A percentile compares a stretch with the other conserved stretches of the same genome.
phyloP scores from a whole-genome alignment of 2,888 invertebrate genomes.

The Acleris literana region DNA sequence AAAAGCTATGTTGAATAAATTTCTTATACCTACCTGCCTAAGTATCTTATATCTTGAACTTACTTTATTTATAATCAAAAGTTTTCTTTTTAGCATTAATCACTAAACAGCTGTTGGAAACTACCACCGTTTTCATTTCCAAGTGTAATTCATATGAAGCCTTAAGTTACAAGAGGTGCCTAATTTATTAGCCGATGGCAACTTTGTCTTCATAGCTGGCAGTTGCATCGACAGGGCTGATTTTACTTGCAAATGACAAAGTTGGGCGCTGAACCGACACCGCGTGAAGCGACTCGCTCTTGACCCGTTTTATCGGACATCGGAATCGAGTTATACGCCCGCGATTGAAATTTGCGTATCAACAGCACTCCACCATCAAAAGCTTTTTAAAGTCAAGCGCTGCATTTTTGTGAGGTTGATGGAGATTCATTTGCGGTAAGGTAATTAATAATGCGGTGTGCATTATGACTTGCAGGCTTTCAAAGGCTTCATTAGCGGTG shows the following conservation, averaged over 20 bases:
- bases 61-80: no score
- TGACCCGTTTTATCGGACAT: constrained; percentile 24
- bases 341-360: constrained; percentile 30
- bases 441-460: constrained; percentile 16
- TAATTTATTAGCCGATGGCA: constrained; percentile 2
- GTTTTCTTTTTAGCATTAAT: not conserved
- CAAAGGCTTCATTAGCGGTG: not conserved
- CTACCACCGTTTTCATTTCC: not conserved
- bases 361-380: constrained; percentile 19
- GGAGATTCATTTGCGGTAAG: constrained; percentile 4
- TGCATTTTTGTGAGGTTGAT: constrained; percentile 15
- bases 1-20: no score
- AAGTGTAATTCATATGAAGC: not conserved
- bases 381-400: constrained; percentile 19
- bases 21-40: no score
- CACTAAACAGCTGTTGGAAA: not conserved
- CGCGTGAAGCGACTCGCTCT: constrained; percentile 1
- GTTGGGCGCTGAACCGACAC: constrained; percentile 15
- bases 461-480: constrained; percentile 1
- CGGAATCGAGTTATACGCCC: constrained; percentile 23
- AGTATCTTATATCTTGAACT: no score
- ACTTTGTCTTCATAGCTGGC: constrained; percentile 2
- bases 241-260: constrained; percentile 23
- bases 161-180: not conserved
- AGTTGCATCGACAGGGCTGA: constrained; percentile 2